Conservation (phyloP, 1,140 invertebrate genomes). For the Bombus cullumanus region DNA sequence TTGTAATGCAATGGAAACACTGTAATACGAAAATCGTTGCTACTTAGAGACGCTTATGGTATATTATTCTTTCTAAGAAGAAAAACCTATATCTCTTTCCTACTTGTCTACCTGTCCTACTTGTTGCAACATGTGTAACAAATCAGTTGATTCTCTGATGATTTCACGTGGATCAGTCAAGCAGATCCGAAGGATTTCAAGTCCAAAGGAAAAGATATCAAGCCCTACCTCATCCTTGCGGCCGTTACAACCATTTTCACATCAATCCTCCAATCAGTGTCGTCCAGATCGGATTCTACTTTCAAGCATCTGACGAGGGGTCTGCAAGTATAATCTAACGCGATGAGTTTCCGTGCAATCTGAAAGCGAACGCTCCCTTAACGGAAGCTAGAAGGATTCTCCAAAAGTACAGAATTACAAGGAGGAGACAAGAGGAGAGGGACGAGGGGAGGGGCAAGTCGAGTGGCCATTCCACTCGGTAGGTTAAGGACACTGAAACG, state of each 20-base stretch:
- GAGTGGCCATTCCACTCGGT: conserved; percentile 61
- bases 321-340: conserved; percentile 41
- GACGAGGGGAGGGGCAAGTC: not conserved
- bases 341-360: conserved; percentile 37
- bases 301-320: conserved; percentile 21
- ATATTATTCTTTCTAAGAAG: not conserved
- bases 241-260: not conserved
- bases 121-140: too few relatives aligned
- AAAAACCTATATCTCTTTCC: not conserved
- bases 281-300: conserved; percentile 2
- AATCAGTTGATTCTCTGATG: not conserved
- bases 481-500: conserved; percentile 66
- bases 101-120: too few relatives aligned
- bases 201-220: not conserved
- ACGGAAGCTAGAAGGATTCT: conserved; percentile 39
- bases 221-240: not conserved
- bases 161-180: not conserved
- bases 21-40: too few relatives aligned
- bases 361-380: conserved; percentile 13
- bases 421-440: not conserved
- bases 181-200: not conserved
- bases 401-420: conserved; percentile 46
- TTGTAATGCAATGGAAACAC: too few relatives aligned
- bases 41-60: too few relatives aligned
- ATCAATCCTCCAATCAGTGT: conserved; percentile 25